phyloP scores from a whole-genome alignment of 2,888 invertebrate genomes.

The Xestia xanthographa region DNA sequence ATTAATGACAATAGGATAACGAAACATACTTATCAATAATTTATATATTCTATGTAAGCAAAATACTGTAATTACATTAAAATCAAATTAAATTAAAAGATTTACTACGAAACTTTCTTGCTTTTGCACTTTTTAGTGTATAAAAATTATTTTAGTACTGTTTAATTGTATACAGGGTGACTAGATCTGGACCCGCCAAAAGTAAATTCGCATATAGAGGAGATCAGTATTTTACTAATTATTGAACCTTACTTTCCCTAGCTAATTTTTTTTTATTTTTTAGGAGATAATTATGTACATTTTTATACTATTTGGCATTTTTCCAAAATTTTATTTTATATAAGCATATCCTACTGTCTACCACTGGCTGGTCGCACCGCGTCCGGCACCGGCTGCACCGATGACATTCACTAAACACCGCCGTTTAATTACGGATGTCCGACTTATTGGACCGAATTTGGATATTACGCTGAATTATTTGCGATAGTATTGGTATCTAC shows the following conservation, averaged over 20 bases:
- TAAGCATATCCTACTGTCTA: background rate
- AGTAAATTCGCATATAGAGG: no score
- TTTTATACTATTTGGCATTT: no score
- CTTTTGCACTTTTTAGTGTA: background rate
- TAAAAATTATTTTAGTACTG: background rate
- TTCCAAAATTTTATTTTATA: no score
- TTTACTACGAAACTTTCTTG: background rate
- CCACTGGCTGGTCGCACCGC: background rate
- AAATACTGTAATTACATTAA: no score
- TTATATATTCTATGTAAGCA: no score
- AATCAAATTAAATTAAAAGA: background rate
- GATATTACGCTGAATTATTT: background rate
- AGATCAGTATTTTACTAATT: no score
- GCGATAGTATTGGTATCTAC: background rate
- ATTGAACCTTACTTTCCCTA: no score
- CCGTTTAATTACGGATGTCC: constrained; percentile 19
- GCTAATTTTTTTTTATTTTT: no score
- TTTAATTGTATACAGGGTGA: background rate
- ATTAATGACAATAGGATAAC: background rate
- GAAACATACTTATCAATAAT: no score
- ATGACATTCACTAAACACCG: constrained; percentile 23
- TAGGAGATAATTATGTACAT: no score
- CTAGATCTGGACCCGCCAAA: no score
- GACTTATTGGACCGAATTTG: constrained; percentile 21
- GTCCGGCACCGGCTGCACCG: constrained; percentile 12